These are phyloP conservation scores for Gymnarchus niloticus DNA, from an alignment of 2,113 vertebrate genomes.

Conservation along the genomic window DNA sequence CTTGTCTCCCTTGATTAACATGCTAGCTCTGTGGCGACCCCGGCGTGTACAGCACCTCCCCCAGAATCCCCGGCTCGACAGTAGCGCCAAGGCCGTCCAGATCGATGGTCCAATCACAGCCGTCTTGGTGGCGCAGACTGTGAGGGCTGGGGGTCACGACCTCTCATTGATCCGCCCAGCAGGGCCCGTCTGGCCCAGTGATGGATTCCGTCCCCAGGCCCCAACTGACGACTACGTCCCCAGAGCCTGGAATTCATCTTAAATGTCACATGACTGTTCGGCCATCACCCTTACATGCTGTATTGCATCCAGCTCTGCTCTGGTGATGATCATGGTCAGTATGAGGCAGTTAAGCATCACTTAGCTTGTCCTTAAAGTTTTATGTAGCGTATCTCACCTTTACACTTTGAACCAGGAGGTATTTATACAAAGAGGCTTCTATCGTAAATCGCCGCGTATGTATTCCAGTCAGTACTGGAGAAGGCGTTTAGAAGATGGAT, in stretches of 20 bases:
- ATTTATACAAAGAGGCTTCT: neutral
- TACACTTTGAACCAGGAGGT: neutral
- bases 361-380: neutral
- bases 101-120: conserved; percentile 44
- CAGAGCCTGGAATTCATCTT: conserved; percentile 24
- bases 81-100: conserved; percentile 6
- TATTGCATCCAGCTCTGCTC: neutral
- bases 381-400: neutral
- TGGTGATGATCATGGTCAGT: neutral
- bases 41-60: neutral
- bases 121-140: conserved; percentile 34
- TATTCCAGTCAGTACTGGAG: neutral
- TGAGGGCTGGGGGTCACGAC: conserved; percentile 35
- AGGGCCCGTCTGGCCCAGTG: conserved; percentile 36
- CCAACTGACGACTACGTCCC: conserved; percentile 21
- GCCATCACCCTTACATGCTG: neutral
- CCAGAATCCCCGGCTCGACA: neutral
- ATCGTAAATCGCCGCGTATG: neutral
- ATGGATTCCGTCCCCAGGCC: conserved; percentile 35
- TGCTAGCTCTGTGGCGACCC: conserved; percentile 21
- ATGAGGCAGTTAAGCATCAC: conserved; percentile 11
- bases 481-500: neutral
- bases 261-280: conserved; percentile 12
- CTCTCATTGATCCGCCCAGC: conserved; percentile 39
- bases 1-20: conserved; percentile 40